Percentiles rank a stretch among this genome's conserved stretches.
phyloP scores from a whole-genome alignment of 2,113 vertebrate genomes.

The Oncorhynchus gorbuscha region DNA sequence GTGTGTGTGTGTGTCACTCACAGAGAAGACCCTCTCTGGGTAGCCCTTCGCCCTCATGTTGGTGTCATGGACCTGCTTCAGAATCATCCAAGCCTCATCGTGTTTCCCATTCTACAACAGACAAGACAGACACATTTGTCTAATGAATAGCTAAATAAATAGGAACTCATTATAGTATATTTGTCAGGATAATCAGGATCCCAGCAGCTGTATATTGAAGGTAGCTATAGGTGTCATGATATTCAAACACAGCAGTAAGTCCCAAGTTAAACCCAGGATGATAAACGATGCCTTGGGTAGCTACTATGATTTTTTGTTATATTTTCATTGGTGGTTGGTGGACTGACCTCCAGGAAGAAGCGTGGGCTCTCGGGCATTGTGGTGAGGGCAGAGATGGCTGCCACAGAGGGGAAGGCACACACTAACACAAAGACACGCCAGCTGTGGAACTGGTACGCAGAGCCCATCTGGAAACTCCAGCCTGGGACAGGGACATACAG shows the following conservation, averaged over 20 bases:
- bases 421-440: slow-evolving; percentile 98
- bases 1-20: slow-evolving; percentile 61
- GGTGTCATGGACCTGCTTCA: slow-evolving; percentile 97
- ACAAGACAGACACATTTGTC: not conserved
- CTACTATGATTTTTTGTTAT: too few relatives aligned
- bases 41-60: slow-evolving; percentile 98
- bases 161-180: too few relatives aligned
- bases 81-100: slow-evolving; percentile 97
- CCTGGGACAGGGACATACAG: slow-evolving; percentile 64
- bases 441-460: slow-evolving; percentile 98
- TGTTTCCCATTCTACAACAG: slow-evolving; percentile 89
- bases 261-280: not conserved
- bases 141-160: not conserved
- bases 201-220: too few relatives aligned
- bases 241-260: slow-evolving; percentile 1
- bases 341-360: slow-evolving; percentile 91
- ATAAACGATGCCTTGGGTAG: too few relatives aligned
- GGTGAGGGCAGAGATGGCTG: slow-evolving; percentile 92
- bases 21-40: slow-evolving; percentile 94
- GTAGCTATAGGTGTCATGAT: not conserved
- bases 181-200: not conserved
- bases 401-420: slow-evolving; percentile 93
- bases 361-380: slow-evolving; percentile 97
- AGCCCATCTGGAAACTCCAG: slow-evolving; percentile 99
- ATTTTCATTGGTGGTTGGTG: slow-evolving; percentile 4